A percentile compares a stretch with the other conserved stretches of the same genome.
phyloP scores from a whole-genome alignment of 2,888 invertebrate genomes.

The Drosophila barbarae region DNA sequence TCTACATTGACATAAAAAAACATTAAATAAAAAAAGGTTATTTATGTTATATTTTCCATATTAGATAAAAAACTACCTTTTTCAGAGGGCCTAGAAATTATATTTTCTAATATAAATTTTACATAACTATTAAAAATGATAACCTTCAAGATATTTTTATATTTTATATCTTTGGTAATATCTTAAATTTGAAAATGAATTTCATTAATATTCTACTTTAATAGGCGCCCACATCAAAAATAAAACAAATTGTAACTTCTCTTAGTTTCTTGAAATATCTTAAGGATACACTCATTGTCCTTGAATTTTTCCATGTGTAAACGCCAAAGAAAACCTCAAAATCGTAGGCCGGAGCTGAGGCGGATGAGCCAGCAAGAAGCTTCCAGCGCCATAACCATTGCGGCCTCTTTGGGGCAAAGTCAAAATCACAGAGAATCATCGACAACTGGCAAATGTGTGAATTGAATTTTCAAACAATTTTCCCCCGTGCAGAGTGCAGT shows the following conservation, averaged over 20 bases:
- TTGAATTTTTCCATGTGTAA: neutral
- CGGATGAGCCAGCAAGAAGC: constrained; percentile 54
- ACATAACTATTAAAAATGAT: neutral
- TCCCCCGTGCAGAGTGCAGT: constrained; percentile 47
- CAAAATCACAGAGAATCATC: constrained; percentile 75
- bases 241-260: neutral
- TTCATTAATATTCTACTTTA: neutral
- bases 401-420: constrained; percentile 23
- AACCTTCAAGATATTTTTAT: no score
- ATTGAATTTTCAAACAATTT: constrained; percentile 77
- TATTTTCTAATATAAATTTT: neutral
- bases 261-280: neutral
- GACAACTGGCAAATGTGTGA: constrained; percentile 77
- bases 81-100: neutral
- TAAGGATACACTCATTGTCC: rapidly evolving
- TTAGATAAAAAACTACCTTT: no score
- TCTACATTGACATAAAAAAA: no score
- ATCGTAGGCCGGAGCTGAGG: constrained; percentile 15
- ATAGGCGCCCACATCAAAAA: neutral
- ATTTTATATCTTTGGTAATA: no score
- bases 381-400: constrained; percentile 37
- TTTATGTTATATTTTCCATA: no score
- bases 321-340: constrained; percentile 24
- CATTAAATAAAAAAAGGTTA: no score
- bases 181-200: neutral